phyloP scores from a whole-genome alignment of 1,140 invertebrate species.

The Dryas iulia region DNA sequence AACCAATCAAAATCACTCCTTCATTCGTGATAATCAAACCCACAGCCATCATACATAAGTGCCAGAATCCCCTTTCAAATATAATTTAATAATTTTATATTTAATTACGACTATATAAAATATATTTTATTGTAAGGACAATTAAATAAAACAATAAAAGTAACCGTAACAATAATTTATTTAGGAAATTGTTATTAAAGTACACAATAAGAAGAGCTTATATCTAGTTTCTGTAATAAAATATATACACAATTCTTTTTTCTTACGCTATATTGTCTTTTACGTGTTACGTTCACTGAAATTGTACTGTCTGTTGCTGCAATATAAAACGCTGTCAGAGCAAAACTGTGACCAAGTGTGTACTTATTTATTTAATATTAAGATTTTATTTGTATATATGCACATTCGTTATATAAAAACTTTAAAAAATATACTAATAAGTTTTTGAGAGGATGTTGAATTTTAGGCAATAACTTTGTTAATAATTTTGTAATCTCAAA shows the following conservation, averaged over 20 bases:
- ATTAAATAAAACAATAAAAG: background rate
- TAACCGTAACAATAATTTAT: conserved; percentile 23
- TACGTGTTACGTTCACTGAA: background rate
- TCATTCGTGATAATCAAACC: too few relatives aligned
- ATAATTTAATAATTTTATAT: too few relatives aligned
- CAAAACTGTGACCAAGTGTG: background rate
- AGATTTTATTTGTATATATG: background rate
- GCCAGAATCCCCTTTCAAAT: too few relatives aligned
- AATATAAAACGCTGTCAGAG: background rate
- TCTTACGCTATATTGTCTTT: conserved; percentile 1
- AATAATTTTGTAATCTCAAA: too few relatives aligned
- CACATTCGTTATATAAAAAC: background rate
- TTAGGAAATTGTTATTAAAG: conserved; percentile 5
- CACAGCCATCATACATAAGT: too few relatives aligned
- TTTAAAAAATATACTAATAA: too few relatives aligned
- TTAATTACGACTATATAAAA: too few relatives aligned
- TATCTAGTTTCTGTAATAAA: conserved; percentile 4
- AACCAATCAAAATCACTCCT: too few relatives aligned
- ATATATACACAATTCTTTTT: background rate
- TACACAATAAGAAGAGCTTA: conserved; percentile 7
- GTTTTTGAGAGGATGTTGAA: too few relatives aligned
- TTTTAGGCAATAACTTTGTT: too few relatives aligned
- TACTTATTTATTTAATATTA: background rate
- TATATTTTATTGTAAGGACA: too few relatives aligned
- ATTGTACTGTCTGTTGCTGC: conserved; percentile 10